Conservation (phyloP, 2,888 invertebrate genomes). For the Clostera curtula region DNA sequence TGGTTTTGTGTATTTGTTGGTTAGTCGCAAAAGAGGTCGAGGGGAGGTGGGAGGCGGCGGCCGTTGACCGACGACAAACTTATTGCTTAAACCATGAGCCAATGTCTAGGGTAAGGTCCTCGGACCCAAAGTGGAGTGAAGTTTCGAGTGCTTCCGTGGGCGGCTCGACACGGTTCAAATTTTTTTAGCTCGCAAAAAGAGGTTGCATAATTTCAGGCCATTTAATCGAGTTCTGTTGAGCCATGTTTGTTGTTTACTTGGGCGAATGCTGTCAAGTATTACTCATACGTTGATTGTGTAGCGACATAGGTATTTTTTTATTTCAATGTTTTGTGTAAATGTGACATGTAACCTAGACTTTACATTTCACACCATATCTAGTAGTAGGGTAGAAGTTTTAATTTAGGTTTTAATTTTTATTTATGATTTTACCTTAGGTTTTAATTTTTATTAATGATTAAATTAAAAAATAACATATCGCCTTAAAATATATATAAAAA, state of each 20-base stretch:
- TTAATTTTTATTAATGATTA: too few relatives aligned
- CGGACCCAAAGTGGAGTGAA: slow-evolving; percentile 46
- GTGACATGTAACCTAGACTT: too few relatives aligned
- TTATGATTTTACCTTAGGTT: too few relatives aligned
- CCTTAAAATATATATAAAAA: too few relatives aligned
- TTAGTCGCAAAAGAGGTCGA: slow-evolving; percentile 56
- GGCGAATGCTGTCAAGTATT: slow-evolving; percentile 8
- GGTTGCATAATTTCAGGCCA: slow-evolving; percentile 39
- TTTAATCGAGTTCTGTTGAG: slow-evolving; percentile 8
- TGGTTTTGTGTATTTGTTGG: slow-evolving; percentile 43
- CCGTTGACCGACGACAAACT: slow-evolving; percentile 65
- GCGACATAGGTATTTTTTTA: slow-evolving; percentile 1
- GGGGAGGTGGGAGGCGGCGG: slow-evolving; percentile 47
- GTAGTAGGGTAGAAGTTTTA: too few relatives aligned
- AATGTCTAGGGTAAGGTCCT: slow-evolving; percentile 70
- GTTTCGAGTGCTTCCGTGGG: slow-evolving; percentile 40
- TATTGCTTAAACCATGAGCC: slow-evolving; percentile 45
- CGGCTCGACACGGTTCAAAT: slow-evolving; percentile 43
- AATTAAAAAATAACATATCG: too few relatives aligned
- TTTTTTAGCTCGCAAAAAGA: slow-evolving; percentile 36
- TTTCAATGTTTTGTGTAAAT: slow-evolving; percentile 5
- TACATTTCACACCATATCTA: too few relatives aligned
- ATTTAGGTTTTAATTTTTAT: too few relatives aligned
- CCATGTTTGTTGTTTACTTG: slow-evolving; percentile 13
- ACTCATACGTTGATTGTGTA: slow-evolving; percentile 1